A percentile compares a stretch with the other conserved stretches of the same genome.
These are phyloP conservation scores for Dascillus cervinus DNA, from an alignment of 2,888 invertebrate species.

Conservation along the genomic window DNA sequence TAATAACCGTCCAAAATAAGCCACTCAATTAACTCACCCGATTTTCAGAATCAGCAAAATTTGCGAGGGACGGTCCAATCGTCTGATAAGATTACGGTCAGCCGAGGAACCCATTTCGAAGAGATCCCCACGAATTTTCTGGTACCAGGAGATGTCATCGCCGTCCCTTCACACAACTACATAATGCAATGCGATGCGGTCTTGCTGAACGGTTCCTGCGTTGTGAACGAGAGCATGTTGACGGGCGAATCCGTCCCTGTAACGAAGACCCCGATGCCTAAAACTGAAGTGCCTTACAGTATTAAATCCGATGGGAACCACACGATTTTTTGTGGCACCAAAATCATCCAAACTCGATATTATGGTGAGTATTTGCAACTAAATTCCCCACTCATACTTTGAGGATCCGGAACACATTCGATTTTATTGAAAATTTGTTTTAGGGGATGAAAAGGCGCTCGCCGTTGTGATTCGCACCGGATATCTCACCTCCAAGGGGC, in stretches of 20 bases:
- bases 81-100: slow-evolving; percentile 60
- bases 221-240: slow-evolving; percentile 92
- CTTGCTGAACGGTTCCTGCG: slow-evolving; percentile 75
- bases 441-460: slow-evolving; percentile 25
- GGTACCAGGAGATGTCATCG: slow-evolving; percentile 85
- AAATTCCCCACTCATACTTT: no score
- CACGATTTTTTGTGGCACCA: slow-evolving; percentile 84
- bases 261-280: slow-evolving; percentile 81
- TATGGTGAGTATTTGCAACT: slow-evolving; percentile 64
- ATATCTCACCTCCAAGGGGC: slow-evolving; percentile 84
- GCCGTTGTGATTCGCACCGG: slow-evolving; percentile 80
- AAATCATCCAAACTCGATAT: slow-evolving; percentile 82
- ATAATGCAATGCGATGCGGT: slow-evolving; percentile 90
- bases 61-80: slow-evolving; percentile 77
- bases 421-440: no score
- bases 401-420: no score
- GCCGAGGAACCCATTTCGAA: slow-evolving; percentile 45
- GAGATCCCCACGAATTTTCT: slow-evolving; percentile 63
- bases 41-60: slow-evolving; percentile 77
- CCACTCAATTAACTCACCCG: no score
- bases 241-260: slow-evolving; percentile 93
- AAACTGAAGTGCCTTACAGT: slow-evolving; percentile 59
- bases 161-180: slow-evolving; percentile 75
- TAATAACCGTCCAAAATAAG: no score
- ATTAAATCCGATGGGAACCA: slow-evolving; percentile 80